These are phyloP conservation scores for Andrena marginata DNA, from an alignment of 2,888 invertebrate species.

Conservation along the genomic window DNA sequence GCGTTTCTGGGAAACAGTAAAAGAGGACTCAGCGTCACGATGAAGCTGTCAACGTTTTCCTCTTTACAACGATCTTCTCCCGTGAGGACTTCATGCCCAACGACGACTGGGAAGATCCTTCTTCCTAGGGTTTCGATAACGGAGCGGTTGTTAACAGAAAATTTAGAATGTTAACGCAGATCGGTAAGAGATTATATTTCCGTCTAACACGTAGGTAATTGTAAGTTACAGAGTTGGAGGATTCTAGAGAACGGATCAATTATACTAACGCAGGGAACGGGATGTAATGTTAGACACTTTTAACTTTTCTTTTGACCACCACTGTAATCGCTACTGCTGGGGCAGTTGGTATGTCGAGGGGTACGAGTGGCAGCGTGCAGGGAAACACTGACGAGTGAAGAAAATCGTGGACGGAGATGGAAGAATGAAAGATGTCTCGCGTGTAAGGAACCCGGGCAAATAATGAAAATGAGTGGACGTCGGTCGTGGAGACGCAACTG, in stretches of 20 bases:
- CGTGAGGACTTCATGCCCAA: constrained; percentile 16
- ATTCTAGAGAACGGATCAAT: too few relatives aligned
- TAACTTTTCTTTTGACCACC: not conserved
- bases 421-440: constrained; percentile 17
- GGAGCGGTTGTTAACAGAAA: too few relatives aligned
- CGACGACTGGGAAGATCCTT: too few relatives aligned
- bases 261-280: too few relatives aligned
- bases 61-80: constrained; percentile 60
- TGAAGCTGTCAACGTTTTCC: constrained; percentile 73
- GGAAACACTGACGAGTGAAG: not conserved
- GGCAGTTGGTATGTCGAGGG: not conserved
- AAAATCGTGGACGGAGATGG: constrained; percentile 1
- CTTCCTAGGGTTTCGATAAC: too few relatives aligned
- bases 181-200: too few relatives aligned
- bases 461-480: constrained; percentile 25
- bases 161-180: too few relatives aligned
- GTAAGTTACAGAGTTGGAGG: too few relatives aligned
- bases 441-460: constrained; percentile 9
- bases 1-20: constrained; percentile 31
- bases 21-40: constrained; percentile 56
- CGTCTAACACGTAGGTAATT: too few relatives aligned
- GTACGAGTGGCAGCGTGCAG: constrained; percentile 4
- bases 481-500: not conserved
- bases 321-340: constrained; percentile 17
- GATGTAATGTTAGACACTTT: too few relatives aligned